Conservation (phyloP, 2,113 vertebrate genomes). For the Heterotilapia buettikoferi region DNA sequence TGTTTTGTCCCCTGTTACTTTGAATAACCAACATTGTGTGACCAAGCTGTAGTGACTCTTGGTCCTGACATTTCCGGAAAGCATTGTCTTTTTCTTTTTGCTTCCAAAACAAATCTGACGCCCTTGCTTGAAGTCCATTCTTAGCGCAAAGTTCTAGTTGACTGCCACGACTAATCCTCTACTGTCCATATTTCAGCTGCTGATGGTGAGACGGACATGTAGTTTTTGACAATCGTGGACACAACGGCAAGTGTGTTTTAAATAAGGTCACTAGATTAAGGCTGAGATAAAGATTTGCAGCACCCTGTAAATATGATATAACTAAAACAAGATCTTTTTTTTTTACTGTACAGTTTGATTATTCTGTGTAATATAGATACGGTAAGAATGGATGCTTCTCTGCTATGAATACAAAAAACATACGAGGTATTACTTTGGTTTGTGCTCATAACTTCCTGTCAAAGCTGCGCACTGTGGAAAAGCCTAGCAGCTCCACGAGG, state of each 20-base stretch:
- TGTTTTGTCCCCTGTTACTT: background rate
- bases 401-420: slow-evolving; percentile 21
- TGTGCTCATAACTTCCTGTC: slow-evolving; percentile 46
- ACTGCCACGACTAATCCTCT: background rate
- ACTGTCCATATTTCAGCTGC: background rate
- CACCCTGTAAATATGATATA: background rate
- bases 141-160: background rate
- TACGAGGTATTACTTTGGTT: slow-evolving; percentile 51
- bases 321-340: background rate
- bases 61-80: background rate
- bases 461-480: background rate
- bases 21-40: background rate
- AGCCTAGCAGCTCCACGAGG: slow-evolving; percentile 17
- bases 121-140: background rate
- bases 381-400: background rate
- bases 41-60: background rate
- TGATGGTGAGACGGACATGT: background rate
- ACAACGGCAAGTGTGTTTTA: background rate
- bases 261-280: background rate
- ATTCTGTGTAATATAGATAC: background rate
- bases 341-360: background rate
- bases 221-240: background rate
- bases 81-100: background rate
- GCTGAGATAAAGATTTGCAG: background rate
- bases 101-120: background rate